Percentiles rank a stretch among this genome's conserved stretches.
phyloP scores from a whole-genome alignment of 1,140 invertebrate species.

The Drosophila quadrilineata region DNA sequence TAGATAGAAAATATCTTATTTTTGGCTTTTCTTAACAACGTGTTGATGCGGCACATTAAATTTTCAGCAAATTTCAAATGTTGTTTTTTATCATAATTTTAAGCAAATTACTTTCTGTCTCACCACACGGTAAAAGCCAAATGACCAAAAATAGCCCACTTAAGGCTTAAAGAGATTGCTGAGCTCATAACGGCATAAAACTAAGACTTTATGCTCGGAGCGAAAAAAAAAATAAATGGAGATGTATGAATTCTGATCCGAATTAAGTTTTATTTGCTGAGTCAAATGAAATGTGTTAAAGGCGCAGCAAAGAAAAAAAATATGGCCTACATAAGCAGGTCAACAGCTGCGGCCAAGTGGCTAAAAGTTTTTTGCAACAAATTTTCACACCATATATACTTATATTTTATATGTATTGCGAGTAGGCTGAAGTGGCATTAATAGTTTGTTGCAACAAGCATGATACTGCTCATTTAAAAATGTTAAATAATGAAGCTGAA shows the following conservation, averaged over 20 bases:
- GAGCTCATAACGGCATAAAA: no score
- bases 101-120: no score
- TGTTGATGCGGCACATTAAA: constrained; percentile 73
- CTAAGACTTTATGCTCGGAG: no score
- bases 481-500: no score
- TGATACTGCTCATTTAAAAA: no score
- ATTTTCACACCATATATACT: neutral
- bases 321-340: constrained; percentile 38
- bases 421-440: no score
- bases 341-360: constrained; percentile 42
- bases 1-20: no score
- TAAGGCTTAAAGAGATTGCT: no score
- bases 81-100: constrained; percentile 8
- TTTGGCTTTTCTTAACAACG: no score
- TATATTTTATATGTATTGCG: no score
- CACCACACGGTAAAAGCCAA: no score
- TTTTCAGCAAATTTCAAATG: constrained; percentile 32
- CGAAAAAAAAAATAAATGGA: neutral
- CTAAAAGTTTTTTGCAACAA: constrained; percentile 8
- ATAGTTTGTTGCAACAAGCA: constrained; percentile 11
- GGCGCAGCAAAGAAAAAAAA: constrained; percentile 1
- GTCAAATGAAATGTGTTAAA: constrained; percentile 19
- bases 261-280: neutral
- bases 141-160: no score
- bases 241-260: neutral